Conservation (phyloP, 92 coral and sea anemone species). For the Bergia puertoricense region DNA sequence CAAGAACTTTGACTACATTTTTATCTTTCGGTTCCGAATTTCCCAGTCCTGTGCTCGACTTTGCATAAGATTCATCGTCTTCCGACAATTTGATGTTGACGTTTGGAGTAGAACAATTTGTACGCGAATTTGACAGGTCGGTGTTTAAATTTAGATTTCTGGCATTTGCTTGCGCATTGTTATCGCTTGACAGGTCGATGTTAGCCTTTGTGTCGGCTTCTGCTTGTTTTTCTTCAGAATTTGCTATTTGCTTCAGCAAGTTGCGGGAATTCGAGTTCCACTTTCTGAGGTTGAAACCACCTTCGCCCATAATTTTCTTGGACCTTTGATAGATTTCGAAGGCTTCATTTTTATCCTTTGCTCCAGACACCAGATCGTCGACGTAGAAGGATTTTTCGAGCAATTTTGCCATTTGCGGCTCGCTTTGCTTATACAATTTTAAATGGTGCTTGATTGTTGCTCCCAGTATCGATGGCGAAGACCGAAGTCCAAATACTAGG, state of each 20-base stretch:
- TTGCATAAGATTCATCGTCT: slow-evolving; percentile 35
- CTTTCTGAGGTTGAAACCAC: slow-evolving; percentile 46
- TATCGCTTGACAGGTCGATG: background rate
- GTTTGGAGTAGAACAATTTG: background rate
- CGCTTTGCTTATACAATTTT: slow-evolving; percentile 45
- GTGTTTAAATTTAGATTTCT: no score
- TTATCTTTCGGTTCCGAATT: slow-evolving; percentile 6
- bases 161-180: background rate
- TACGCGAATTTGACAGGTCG: background rate
- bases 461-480: slow-evolving; percentile 69
- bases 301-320: slow-evolving; percentile 41
- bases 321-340: slow-evolving; percentile 23
- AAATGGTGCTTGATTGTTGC: slow-evolving; percentile 58
- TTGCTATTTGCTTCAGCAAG: slow-evolving; percentile 10
- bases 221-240: slow-evolving; percentile 1
- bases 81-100: background rate
- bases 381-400: slow-evolving; percentile 48
- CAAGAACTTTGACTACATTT: slow-evolving; percentile 58
- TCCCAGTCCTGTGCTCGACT: slow-evolving; percentile 41
- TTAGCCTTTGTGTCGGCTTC: background rate
- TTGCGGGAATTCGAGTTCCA: slow-evolving; percentile 34
- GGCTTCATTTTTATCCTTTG: slow-evolving; percentile 45
- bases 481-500: slow-evolving; percentile 57
- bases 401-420: slow-evolving; percentile 50
- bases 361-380: slow-evolving; percentile 55